Percentiles rank a stretch among this genome's conserved stretches.
Evolutionary conservation across 2,113 vertebrate species (phyloP).

Genomic region (Cardinalis cardinalis): DNA sequence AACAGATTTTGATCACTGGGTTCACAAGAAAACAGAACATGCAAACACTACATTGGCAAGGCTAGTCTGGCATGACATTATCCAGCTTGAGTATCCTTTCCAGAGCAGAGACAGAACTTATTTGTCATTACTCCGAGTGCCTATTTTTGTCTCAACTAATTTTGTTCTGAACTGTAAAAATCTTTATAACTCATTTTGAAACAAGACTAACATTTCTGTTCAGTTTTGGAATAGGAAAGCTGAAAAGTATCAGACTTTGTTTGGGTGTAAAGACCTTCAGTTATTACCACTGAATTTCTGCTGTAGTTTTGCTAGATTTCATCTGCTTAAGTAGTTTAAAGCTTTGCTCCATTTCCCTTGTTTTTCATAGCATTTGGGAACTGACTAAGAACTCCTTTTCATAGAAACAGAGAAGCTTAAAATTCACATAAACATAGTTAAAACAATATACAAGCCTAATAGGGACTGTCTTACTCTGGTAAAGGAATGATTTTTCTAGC

Average conservation of each 20-base stretch:
- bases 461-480: neutral
- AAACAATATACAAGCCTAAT: neutral
- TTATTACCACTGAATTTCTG: neutral
- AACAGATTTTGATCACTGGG: neutral
- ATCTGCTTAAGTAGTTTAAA: neutral
- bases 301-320: neutral
- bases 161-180: neutral
- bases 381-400: neutral
- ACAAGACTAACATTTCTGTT: neutral
- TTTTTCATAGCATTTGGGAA: neutral
- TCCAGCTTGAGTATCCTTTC: neutral
- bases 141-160: neutral
- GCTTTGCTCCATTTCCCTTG: neutral
- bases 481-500: neutral
- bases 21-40: neutral
- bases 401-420: neutral
- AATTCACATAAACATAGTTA: neutral
- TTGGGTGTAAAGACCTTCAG: neutral
- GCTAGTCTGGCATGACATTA: neutral
- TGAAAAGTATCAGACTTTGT: neutral
- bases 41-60: neutral
- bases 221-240: neutral
- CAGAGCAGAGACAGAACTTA: neutral
- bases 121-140: neutral
- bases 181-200: neutral